Conservation (phyloP, 2,888 invertebrate species). For the Homarus gammarus region DNA sequence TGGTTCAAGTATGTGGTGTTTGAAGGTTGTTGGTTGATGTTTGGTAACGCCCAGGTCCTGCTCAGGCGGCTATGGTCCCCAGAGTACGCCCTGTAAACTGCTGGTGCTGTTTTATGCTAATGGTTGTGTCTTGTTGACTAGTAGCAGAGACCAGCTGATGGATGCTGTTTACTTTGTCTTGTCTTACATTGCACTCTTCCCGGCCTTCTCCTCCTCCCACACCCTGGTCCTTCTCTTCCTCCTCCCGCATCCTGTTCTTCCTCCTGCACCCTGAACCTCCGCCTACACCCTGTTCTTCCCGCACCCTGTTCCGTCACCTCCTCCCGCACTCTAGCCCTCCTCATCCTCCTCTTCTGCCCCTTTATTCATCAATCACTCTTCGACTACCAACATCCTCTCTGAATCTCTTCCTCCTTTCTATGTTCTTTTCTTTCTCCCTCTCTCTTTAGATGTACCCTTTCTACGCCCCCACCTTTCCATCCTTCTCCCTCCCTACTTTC, state of each 20-base stretch:
- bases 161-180: not conserved
- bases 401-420: not conserved
- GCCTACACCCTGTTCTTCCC: not conserved
- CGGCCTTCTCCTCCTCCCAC: not conserved
- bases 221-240: not conserved
- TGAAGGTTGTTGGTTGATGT: too few relatives aligned
- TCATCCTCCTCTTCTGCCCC: not conserved
- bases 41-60: too few relatives aligned
- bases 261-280: not conserved
- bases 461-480: too few relatives aligned
- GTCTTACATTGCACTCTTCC: constrained; percentile 2
- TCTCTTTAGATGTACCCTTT: not conserved
- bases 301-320: not conserved
- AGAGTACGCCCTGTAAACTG: too few relatives aligned
- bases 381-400: too few relatives aligned
- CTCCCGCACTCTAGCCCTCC: not conserved
- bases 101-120: not conserved
- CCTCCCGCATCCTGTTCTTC: too few relatives aligned
- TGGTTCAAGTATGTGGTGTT: too few relatives aligned
- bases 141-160: not conserved
- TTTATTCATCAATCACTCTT: not conserved
- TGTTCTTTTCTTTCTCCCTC: not conserved
- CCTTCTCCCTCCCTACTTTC: too few relatives aligned
- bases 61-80: too few relatives aligned
- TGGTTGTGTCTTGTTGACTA: not conserved